Evolutionary conservation across 2,113 vertebrate species (phyloP), one percentile per base, ranked within the genome.

Genomic region (Dendropsophus ebraccatus): DNA sequence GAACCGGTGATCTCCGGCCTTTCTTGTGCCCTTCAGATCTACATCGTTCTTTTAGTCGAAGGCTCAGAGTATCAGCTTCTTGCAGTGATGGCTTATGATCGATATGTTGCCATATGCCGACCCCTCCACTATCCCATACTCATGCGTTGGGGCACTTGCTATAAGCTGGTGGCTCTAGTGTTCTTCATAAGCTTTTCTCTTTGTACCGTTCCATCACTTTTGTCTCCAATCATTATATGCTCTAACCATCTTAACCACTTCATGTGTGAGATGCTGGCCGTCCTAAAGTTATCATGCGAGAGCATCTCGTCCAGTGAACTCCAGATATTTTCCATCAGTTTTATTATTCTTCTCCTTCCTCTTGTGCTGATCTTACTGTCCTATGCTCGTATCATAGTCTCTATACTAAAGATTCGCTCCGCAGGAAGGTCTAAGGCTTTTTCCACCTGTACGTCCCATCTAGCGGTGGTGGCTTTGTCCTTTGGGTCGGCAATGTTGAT

Each of bases 231-330:
- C 30, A 67, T 28, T n/a, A 7, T 67, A 16, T 67, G 62, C 30
- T 67, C 62, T 12, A 67, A 67, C 62, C 62, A 17, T 1, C 1
- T 67, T 12, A 67, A 67, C 62, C 62, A 67, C 32, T 67, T 67
- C 62, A 67, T 75, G 73, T 75, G 73, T 50, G 73, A 75, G 73
- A 13, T 75, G 32, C 12, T 75, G 25, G 73, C 73, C 1, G 10
- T 75, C 23, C 23, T 75, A 7, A 75, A 49, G 49, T 30, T 75
- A 25, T 50, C 73, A 17, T 75, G 73, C 30, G 73, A 50, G 12
- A 19, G 16, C 4, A 75, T 75, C 25, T 49, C 73, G 8, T 16
- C 45, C 45, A 75, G 21, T 75, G 73, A 75, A 30, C 2, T 75
- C 17, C 19, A 28, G n/a, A 75, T 75, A 14, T 75, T 75, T 37